Evolutionary conservation across 1,140 invertebrate genomes (phyloP).

Genomic region (Pseudobourletiella spinata): DNA sequence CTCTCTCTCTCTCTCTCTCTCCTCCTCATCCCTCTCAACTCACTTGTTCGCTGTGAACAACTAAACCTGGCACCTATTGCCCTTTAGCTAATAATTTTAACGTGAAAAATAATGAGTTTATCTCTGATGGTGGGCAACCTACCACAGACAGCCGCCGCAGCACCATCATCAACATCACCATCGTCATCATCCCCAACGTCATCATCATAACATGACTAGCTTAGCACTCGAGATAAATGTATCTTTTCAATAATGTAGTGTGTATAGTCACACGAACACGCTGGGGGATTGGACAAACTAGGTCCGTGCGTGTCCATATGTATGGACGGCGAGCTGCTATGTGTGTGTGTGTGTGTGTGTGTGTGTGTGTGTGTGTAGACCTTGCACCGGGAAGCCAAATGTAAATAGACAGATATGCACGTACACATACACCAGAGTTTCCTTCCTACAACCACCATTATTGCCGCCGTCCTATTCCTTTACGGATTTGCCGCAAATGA

Average conservation of each 20-base stretch:
- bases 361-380: no score
- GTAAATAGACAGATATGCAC: no score
- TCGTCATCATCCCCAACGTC: neutral
- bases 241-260: neutral
- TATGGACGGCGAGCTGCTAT: no score
- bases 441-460: no score
- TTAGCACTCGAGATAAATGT: neutral
- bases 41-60: neutral
- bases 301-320: neutral
- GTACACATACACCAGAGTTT: no score
- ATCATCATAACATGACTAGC: neutral
- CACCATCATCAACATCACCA: neutral
- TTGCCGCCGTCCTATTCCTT: no score
- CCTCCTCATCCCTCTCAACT: neutral
- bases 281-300: neutral
- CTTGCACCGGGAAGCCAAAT: no score
- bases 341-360: no score
- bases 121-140: constrained; percentile 35
- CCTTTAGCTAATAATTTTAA: constrained; percentile 37
- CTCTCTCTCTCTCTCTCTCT: no score
- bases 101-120: constrained; percentile 37
- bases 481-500: no score
- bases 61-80: constrained; percentile 31
- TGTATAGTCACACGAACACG: neutral
- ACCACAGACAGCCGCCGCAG: constrained; percentile 23